These are phyloP conservation scores for Sympetrum striolatum DNA, from an alignment of 2,888 invertebrate genomes.

Conservation along the genomic window DNA sequence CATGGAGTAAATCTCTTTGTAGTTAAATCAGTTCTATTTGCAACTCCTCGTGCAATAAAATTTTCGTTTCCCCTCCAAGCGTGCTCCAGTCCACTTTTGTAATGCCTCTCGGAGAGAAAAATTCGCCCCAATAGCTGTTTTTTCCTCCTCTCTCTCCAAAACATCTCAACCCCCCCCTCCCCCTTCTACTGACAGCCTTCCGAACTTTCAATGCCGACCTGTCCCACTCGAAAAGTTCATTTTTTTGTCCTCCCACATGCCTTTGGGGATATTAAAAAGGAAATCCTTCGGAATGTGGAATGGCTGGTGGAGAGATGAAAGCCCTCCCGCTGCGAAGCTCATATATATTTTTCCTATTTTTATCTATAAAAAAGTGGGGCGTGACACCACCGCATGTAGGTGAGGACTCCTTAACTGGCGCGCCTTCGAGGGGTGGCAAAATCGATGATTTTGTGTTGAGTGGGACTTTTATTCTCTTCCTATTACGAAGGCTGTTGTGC, in stretches of 20 bases:
- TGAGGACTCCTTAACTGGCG: background rate
- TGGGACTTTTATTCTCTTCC: background rate
- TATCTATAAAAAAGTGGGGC: background rate
- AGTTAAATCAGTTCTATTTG: too few relatives aligned
- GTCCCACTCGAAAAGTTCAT: background rate
- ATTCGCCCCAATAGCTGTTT: too few relatives aligned
- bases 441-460: conserved; percentile 8
- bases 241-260: background rate
- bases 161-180: background rate
- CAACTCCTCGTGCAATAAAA: too few relatives aligned
- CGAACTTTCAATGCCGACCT: background rate
- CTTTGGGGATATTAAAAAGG: conserved; percentile 4
- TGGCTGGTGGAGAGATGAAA: conserved; percentile 6
- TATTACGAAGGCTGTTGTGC: background rate
- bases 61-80: too few relatives aligned
- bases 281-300: background rate
- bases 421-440: background rate
- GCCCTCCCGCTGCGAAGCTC: background rate
- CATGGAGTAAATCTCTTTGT: too few relatives aligned
- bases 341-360: background rate
- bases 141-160: background rate
- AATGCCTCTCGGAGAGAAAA: too few relatives aligned
- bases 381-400: background rate
- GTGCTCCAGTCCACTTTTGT: too few relatives aligned
- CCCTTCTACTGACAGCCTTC: background rate